Evolutionary conservation across 2,113 vertebrate genomes (phyloP).

Genomic region (Chaetura pelagica): DNA sequence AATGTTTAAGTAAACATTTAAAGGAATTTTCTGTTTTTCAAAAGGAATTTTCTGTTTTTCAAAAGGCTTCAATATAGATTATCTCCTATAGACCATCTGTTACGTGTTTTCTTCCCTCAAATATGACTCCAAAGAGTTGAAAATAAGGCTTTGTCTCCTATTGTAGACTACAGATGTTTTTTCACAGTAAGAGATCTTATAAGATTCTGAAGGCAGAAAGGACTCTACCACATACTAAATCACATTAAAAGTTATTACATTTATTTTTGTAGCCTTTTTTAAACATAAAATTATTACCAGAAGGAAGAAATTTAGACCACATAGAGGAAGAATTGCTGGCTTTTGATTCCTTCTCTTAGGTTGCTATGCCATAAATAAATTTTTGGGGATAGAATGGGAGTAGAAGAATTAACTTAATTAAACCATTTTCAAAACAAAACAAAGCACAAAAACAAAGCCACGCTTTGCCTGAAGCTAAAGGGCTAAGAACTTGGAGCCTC

Average conservation of each 20-base stretch:
- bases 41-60: too few species aligned
- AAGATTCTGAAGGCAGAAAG: background rate
- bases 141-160: background rate
- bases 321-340: background rate
- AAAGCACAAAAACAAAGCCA: background rate
- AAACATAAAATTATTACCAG: background rate
- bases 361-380: background rate
- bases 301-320: background rate
- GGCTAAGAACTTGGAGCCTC: background rate
- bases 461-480: background rate
- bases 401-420: background rate
- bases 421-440: background rate
- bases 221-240: background rate
- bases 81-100: background rate
- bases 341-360: background rate
- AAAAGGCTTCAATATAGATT: background rate
- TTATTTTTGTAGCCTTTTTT: background rate
- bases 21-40: background rate
- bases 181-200: background rate
- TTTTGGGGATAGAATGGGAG: rapidly evolving
- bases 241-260: background rate
- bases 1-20: background rate
- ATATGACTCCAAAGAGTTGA: background rate
- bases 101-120: background rate
- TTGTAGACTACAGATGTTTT: background rate